Conservation (phyloP, 2,888 invertebrate genomes). For the Stenchaetothrips biformis region DNA sequence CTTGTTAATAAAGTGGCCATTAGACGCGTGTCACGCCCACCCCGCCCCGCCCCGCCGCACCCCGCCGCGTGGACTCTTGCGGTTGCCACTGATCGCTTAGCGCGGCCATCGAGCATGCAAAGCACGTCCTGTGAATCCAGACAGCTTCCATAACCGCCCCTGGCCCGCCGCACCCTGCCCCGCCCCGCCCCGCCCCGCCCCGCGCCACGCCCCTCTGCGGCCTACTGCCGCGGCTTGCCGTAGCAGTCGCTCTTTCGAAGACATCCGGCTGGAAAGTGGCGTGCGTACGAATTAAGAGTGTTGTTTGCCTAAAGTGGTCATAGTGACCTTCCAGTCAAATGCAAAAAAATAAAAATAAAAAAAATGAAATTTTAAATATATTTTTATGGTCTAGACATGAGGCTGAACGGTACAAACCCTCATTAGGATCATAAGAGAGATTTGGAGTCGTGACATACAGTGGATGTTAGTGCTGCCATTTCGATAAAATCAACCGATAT, state of each 20-base stretch:
- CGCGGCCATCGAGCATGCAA: constrained; percentile 3
- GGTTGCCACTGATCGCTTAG: constrained; percentile 1
- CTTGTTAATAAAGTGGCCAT: constrained; percentile 2
- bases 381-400: too few species aligned
- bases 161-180: neutral
- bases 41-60: neutral
- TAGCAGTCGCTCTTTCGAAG: neutral
- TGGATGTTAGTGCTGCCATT: too few species aligned
- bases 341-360: too few species aligned
- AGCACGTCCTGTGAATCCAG: constrained; percentile 15
- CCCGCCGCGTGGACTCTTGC: neutral
- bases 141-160: neutral
- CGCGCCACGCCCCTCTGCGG: neutral
- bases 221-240: neutral
- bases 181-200: neutral
- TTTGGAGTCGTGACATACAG: too few species aligned
- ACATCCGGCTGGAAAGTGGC: too few species aligned
- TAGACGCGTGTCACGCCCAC: constrained; percentile 14
- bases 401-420: too few species aligned
- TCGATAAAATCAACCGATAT: too few species aligned
- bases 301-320: too few species aligned
- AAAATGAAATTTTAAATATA: too few species aligned
- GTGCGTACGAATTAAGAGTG: too few species aligned
- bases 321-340: too few species aligned
- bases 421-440: too few species aligned